Conservation (phyloP, 2,888 invertebrate species). For the Acronicta aceris region DNA sequence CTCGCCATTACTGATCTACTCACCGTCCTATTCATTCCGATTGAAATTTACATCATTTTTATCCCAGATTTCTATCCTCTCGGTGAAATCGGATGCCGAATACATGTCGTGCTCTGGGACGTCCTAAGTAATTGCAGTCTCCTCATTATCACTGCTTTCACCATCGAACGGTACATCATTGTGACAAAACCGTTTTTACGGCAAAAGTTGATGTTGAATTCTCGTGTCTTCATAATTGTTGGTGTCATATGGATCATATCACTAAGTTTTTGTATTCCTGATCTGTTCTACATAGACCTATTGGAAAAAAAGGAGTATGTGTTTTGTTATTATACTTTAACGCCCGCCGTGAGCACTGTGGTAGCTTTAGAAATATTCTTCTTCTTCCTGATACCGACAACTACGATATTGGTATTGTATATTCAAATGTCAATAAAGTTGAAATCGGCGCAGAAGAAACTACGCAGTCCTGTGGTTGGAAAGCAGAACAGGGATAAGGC, state of each 20-base stretch:
- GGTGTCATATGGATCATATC: conserved; percentile 93
- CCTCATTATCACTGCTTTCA: conserved; percentile 95
- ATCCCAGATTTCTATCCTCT: conserved; percentile 93
- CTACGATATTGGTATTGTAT: conserved; percentile 94
- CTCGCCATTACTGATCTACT: conserved; percentile 93
- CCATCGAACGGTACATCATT: conserved; percentile 95
- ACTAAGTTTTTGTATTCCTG: conserved; percentile 92
- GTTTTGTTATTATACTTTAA: conserved; percentile 76
- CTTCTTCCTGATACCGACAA: conserved; percentile 95
- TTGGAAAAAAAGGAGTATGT: conserved; percentile 75
- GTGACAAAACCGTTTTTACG: conserved; percentile 95
- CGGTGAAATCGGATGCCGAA: conserved; percentile 93
- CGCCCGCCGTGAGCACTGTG: conserved; percentile 73
- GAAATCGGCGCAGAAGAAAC: conserved; percentile 88
- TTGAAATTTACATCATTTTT: conserved; percentile 94
- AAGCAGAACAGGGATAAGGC: conserved; percentile 88
- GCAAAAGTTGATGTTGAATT: conserved; percentile 93
- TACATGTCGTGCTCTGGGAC: conserved; percentile 93
- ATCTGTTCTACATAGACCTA: conserved; percentile 80
- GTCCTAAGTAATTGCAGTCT: conserved; percentile 95
- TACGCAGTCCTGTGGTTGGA: conserved; percentile 83
- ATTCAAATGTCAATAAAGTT: conserved; percentile 92
- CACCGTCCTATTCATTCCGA: conserved; percentile 92
- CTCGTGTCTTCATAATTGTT: conserved; percentile 93
- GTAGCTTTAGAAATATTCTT: conserved; percentile 91